These are phyloP conservation scores for Paradoxurus hermaphroditus DNA, from an alignment of 2,113 vertebrate species.

Conservation along the genomic window DNA sequence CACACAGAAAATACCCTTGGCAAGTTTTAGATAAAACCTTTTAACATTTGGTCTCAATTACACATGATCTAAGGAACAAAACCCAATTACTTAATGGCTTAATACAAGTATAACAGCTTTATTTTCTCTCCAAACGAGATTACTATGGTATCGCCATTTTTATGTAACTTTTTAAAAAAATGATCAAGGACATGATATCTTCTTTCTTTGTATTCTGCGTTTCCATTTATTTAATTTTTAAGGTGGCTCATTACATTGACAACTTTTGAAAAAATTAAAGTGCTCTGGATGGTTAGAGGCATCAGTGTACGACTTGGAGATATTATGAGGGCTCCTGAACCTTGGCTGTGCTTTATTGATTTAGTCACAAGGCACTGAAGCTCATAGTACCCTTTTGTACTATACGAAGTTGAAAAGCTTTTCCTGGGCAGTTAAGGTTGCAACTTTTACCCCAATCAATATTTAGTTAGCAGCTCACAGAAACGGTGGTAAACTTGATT, in stretches of 20 bases:
- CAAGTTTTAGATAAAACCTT: background rate
- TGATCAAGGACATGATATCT: background rate
- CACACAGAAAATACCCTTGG: background rate
- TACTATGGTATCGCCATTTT: background rate
- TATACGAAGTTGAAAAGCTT: conserved; percentile 84
- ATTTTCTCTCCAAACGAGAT: background rate
- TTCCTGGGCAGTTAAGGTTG: conserved; percentile 81
- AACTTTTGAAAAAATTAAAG: background rate
- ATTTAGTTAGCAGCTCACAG: conserved; percentile 78
- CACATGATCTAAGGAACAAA: background rate
- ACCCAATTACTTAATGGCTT: background rate
- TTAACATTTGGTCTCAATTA: background rate
- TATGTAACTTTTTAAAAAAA: background rate
- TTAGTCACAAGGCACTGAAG: conserved; percentile 76
- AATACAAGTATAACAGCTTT: background rate
- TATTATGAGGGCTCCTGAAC: conserved; percentile 68
- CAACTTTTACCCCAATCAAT: conserved; percentile 79
- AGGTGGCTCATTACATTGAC: background rate
- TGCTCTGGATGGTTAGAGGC: conserved; percentile 64
- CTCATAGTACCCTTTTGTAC: conserved; percentile 81
- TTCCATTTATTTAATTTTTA: background rate
- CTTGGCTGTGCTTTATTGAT: conserved; percentile 75
- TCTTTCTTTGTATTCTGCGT: background rate
- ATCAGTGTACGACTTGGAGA: conserved; percentile 79
- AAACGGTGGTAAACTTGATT: background rate